Base-by-base conservation (phyloP, 2,888 invertebrate species). In the Tachina fera region DNA sequence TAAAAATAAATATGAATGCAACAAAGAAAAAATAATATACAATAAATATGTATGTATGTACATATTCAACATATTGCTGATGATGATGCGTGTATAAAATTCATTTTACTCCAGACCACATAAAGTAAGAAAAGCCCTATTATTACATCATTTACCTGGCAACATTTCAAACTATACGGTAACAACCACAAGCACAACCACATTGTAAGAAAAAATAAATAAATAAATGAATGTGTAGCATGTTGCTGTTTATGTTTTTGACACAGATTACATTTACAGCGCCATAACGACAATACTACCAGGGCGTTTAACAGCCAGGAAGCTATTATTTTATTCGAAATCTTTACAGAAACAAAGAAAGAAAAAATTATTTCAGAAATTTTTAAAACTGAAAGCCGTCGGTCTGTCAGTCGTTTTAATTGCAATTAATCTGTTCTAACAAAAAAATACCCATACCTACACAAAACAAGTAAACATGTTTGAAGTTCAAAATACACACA, bases 81-180 rank as follows among this genome's bases (percentile, higher is more conserved):
- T 79, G 85, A 81, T 79, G 85, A 81, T 79, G 86, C 77, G 83
- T 83, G 65, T 58, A 53, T 71, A 43, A 71, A 61, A 79, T 71
- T 61, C 63, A 79, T 71, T 79, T 53, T 16, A 39, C 53, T 79
- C 53, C 9, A 61, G 78, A 39, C 71, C n/a, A 53, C 8, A 22
- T 58, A 43, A 56, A 31, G 22, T 63, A 63, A 41, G 53, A 51
- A 74, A 39, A n/a, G 19, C 45, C 75, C 79, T 86, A 86, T 86
- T 83, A 83, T 86, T 86, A 86, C 75, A 79, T 58, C 75, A 79
- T 79, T 67, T 83, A 83, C 22, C 51, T 71, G 77, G 47, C 47
- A 79, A 79, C 75, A 67, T 75, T 53, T 79, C 67, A 74, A 75
- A 67, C 80, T 39, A 39, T 43, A 65, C 31, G 8, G 47, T 10